Base-by-base conservation (phyloP, 2,113 vertebrate species). In the Mastomys natalensis region DNA sequence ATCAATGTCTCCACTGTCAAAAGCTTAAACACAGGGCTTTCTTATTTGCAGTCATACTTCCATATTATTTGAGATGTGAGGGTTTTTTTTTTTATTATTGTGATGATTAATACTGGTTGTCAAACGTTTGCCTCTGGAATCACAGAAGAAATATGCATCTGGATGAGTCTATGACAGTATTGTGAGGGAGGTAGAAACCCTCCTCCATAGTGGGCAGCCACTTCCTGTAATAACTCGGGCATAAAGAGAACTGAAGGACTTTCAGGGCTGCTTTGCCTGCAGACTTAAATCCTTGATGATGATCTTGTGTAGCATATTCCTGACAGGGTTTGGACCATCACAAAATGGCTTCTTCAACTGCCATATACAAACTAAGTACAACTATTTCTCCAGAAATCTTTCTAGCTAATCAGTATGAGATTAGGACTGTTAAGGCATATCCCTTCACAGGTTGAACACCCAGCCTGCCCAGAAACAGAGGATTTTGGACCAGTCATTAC, bases 41-140 rank as follows among this genome's bases (percentile, higher is more conserved):
- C 24, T 93, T 43, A 86, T 37, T 77, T 92, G 5, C 94, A 96
- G 84, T 96, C 10, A 43, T 37, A 11, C n/a, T 80, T 90, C 76
- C 40, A 37, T 29, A 31, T 90, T 93, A 76, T 85, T 89, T 43
- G 10, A 73, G 10, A 87, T 91, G 93, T 92, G 37, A n/a, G n/a
- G 37, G 13, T 1, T 1, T 11, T 29, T 40, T 16, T 40, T 55
- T 26, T 40, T 72, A n/a, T n/a, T n/a, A 29, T 70, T 55, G 2
- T 88, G 1, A 72, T 53, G 5, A 48, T 48, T 68, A 68, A 66
- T 86, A 31, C 68, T 48, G 45, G 5, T 51, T 51, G 29, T 37
- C 29, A 86, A 15, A 0, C 16, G 8, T 43, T 68, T 51, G 43
- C 9, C 43, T 68, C 62, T 66, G 6, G 5, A 48, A 86, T 86